phyloP scores from a whole-genome alignment of 2,797 vertebrate genomes.

The Echeneis naucrates region DNA sequence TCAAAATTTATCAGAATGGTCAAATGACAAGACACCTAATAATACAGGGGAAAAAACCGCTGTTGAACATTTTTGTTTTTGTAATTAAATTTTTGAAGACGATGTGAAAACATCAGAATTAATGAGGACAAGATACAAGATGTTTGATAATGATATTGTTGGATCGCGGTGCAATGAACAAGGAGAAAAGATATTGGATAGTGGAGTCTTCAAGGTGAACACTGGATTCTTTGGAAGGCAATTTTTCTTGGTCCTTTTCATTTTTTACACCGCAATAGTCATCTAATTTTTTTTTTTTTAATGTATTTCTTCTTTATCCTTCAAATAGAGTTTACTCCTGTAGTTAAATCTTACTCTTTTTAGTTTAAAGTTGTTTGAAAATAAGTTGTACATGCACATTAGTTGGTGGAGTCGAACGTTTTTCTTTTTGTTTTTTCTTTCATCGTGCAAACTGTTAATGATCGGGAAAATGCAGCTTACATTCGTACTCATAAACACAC shows the following conservation, averaged over 20 bases:
- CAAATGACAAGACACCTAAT: conserved; percentile 61
- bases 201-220: conserved; percentile 15
- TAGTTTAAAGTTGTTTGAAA: neutral
- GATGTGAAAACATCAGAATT: conserved; percentile 53
- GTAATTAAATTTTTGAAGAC: conserved; percentile 70
- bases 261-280: neutral
- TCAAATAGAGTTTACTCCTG: neutral
- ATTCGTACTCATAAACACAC: conserved; percentile 59
- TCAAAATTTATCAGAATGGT: conserved; percentile 75
- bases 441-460: conserved; percentile 54
- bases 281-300: neutral
- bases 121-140: conserved; percentile 52
- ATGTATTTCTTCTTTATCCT: neutral
- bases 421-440: conserved; percentile 5
- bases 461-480: conserved; percentile 46
- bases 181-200: neutral
- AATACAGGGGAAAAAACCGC: conserved; percentile 42
- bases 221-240: neutral
- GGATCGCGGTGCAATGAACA: conserved; percentile 36
- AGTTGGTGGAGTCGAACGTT: neutral
- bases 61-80: conserved; percentile 72
- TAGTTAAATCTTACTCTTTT: neutral
- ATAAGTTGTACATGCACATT: neutral
- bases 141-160: conserved; percentile 59
- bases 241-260: neutral